Evolutionary conservation across 2,113 vertebrate species (phyloP), one percentile per base, ranked within the genome.

Genomic region (Planiliza haematocheilus): DNA sequence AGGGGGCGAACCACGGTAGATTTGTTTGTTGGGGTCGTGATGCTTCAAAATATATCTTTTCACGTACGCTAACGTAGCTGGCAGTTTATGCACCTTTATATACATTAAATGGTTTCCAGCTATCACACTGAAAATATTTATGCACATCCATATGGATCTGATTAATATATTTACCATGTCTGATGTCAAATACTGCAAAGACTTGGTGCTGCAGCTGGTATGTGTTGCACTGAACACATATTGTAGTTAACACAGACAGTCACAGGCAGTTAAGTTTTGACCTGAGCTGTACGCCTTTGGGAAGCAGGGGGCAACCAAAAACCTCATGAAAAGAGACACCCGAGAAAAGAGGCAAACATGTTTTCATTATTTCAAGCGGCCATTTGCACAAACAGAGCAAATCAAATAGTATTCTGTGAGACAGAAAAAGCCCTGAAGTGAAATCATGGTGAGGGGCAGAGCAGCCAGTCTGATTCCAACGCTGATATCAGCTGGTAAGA

Each of bases 291-390:
- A 18, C 43, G 24, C 12, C 56, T 73, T 56, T 18, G 11, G 17
- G 16, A 51, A 9, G 8, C 4, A 0, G 9, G 2, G 14, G 21
- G 12, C 8, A 62, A 67, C 18, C 11, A 9, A 43, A 34, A 13
- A 53, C 8, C 2, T 2, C 18, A 37, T 64, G 16, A 48, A 7
- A 24, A 17, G 24, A 30, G 24, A 30, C 17, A 24, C 18, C 56
- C 37, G 38, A 58, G 56, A 63, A 37, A 50, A 70, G 10, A 67
- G 36, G n/a, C 16, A 61, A 48, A 77, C 12, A 4, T 42, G 17
- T 9, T 49, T 12, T 55, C 4, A 39, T 58, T 48, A 34, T 39
- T 30, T 43, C 41, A 62, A 42, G 12, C 4, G 12, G 41, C 5
- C 24, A 30, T 2, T 30, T 30, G 5, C 24, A 30, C 24, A 30